Conservation (phyloP, 2,888 invertebrate genomes). For the Cotesia congregata region DNA sequence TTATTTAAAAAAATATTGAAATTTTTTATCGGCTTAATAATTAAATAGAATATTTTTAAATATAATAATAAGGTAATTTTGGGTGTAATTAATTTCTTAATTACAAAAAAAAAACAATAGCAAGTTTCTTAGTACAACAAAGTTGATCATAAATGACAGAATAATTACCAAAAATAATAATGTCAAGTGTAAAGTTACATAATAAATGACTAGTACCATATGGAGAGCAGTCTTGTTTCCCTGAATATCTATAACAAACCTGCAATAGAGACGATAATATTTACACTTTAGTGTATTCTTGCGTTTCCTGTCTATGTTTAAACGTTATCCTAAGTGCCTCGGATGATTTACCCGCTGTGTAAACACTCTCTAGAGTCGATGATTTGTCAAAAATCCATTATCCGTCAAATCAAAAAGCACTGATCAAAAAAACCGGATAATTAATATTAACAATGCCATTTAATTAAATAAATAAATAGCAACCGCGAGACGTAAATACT, state of each 20-base stretch:
- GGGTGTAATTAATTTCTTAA: no score
- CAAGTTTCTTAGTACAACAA: background rate
- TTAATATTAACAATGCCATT: background rate
- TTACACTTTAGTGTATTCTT: constrained; percentile 66
- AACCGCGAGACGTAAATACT: background rate
- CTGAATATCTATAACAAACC: constrained; percentile 49
- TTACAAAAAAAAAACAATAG: no score
- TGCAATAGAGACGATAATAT: constrained; percentile 65
- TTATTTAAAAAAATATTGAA: no score
- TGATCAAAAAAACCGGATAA: background rate
- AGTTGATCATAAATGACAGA: background rate
- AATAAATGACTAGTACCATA: constrained; percentile 62
- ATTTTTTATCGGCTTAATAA: no score
- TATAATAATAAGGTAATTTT: no score
- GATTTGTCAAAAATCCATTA: constrained; percentile 47
- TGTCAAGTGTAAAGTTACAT: constrained; percentile 38
- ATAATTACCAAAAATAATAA: constrained; percentile 11
- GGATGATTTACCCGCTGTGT: constrained; percentile 60
- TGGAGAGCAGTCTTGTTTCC: constrained; percentile 56
- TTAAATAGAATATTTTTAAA: no score
- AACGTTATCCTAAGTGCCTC: constrained; percentile 69
- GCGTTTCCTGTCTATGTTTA: constrained; percentile 69
- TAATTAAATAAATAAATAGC: constrained; percentile 1
- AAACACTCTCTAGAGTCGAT: constrained; percentile 60
- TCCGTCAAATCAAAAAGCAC: constrained; percentile 8